Evolutionary conservation across 2,888 invertebrate genomes (phyloP), one percentile per base, ranked within the genome.

Genomic region (Lasioglossum zephyrum): DNA sequence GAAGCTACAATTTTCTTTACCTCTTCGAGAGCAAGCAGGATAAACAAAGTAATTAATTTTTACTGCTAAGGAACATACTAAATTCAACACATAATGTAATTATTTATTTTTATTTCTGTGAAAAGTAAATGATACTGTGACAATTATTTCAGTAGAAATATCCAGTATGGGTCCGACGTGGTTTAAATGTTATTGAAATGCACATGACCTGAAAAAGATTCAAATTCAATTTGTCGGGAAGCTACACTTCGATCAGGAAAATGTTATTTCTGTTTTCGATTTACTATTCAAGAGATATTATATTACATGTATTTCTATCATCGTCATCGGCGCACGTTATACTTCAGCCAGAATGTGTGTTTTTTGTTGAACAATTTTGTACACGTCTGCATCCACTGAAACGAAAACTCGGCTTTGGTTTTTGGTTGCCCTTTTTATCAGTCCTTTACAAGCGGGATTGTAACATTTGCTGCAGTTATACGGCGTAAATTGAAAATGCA

Each of bases 381-480:
- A 36, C 70, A 49, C 60, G n/a, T 13, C 18, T 39, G 53, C 8
- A 39, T 72, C 69, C 73, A 26, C 8, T 8, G 31, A n/a, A 75
- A 6, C 85, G 79, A 85, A 78, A 84, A 75, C 18, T 84, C 85
- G 69, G 22, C 69, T 69, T 39, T 69, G 22, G 4, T 69, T 69
- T 69, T 69, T 39, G 22, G 69, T 66, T 36, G 1, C 1, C 0
- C 31, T 9, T 66, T 36, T 66, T 66, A 22, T 22, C 18, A 66
- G 8, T 66, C 22, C 36, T 18, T 66, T 66, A 8, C 16, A 66
- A 9, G 1, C 18, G 36, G 2, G 18, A 36, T 69, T 36, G 11
- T 36, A 22, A 66, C 9, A 69, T 22, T 69, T 22, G 22, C 31
- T 3, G 18, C 2, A 16, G 5, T 36, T 31, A 36, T 18, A 8